Conservation (phyloP, 2,113 vertebrate genomes). For the Paradoxurus hermaphroditus region DNA sequence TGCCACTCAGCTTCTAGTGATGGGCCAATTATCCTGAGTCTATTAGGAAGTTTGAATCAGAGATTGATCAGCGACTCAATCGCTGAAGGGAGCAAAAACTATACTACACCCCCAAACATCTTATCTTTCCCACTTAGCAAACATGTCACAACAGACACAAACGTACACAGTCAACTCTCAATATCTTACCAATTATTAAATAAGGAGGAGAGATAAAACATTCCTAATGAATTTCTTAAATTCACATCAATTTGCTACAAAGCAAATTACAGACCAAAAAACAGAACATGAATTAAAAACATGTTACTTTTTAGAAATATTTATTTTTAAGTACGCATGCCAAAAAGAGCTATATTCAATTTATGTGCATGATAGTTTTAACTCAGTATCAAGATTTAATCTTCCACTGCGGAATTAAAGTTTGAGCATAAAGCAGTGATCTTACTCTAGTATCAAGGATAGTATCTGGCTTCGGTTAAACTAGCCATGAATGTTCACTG, state of each 20-base stretch:
- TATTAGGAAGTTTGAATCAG: not conserved
- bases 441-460: slow-evolving; percentile 46
- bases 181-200: not conserved
- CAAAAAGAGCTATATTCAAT: slow-evolving; percentile 22
- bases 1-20: not conserved
- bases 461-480: not conserved
- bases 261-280: slow-evolving; percentile 26
- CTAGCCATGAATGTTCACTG: slow-evolving; percentile 10
- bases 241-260: slow-evolving; percentile 26
- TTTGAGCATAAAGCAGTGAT: not conserved
- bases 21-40: not conserved
- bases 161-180: not conserved
- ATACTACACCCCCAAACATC: not conserved
- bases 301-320: not conserved
- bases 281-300: slow-evolving; percentile 1
- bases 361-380: slow-evolving; percentile 1
- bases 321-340: not conserved
- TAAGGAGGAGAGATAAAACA: slow-evolving; percentile 7
- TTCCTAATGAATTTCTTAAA: not conserved
- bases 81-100: not conserved
- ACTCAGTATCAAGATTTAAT: slow-evolving; percentile 38
- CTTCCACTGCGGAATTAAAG: slow-evolving; percentile 19
- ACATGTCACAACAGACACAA: slow-evolving; percentile 4
- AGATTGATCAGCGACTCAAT: not conserved
- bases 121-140: not conserved